Evolutionary conservation across 2,113 vertebrate genomes (phyloP).

Genomic region (Struthidea cinerea): DNA sequence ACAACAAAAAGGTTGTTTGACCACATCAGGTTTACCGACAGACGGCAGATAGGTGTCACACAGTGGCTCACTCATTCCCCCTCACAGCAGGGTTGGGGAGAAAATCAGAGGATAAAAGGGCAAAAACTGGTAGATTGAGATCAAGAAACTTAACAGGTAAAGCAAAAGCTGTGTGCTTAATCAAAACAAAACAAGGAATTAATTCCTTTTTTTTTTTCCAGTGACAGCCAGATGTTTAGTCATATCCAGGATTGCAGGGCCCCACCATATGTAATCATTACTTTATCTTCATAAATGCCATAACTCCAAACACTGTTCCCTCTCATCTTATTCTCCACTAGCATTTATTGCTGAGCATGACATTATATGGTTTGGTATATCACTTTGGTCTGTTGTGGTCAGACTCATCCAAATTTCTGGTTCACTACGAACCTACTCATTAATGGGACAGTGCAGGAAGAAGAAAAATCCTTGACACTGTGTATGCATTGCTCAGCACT

Average conservation of each 20-base stretch:
- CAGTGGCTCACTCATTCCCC: background rate
- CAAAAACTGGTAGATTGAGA: background rate
- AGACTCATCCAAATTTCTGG: background rate
- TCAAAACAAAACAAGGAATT: background rate
- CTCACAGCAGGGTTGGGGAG: background rate
- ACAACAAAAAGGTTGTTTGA: background rate
- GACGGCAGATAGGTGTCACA: too few relatives aligned
- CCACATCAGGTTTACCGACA: background rate
- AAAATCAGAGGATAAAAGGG: background rate
- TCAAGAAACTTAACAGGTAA: background rate
- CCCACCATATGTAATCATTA: background rate
- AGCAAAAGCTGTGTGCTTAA: background rate
- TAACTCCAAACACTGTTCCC: background rate
- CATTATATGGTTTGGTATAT: background rate
- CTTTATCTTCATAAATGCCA: background rate
- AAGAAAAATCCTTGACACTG: background rate
- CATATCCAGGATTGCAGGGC: background rate
- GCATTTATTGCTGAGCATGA: background rate
- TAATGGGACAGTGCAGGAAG: background rate
- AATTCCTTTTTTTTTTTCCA: rapidly evolving
- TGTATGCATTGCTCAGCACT: background rate
- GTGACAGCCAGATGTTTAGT: background rate
- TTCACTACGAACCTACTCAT: background rate
- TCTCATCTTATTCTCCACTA: background rate
- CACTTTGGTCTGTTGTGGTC: background rate